Conservation (phyloP, 92 coral and sea anemone genomes). For the Actinernus sp. region DNA sequence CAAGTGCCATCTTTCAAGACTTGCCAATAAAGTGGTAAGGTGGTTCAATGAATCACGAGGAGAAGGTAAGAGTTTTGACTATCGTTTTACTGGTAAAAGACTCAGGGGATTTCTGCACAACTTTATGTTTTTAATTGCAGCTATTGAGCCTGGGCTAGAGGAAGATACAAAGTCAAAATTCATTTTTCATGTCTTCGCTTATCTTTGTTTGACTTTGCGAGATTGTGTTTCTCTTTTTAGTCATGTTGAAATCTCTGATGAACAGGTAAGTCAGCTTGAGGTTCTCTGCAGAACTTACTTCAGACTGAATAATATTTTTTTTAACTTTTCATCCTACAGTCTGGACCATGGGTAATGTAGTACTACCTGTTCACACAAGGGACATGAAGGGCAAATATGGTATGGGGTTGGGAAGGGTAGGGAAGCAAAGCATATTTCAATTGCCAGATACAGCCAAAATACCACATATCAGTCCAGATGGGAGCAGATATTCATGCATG, state of each 20-base stretch:
- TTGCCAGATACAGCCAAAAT: no score
- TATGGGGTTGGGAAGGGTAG: constrained; percentile 51
- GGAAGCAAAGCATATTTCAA: no score
- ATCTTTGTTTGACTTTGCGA: constrained; percentile 34
- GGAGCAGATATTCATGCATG: constrained; percentile 53
- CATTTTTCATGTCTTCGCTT: constrained; percentile 38
- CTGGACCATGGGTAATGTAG: constrained; percentile 40
- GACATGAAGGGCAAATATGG: constrained; percentile 43
- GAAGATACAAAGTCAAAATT: constrained; percentile 22
- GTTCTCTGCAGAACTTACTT: constrained; percentile 15
- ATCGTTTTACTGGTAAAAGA: constrained; percentile 49
- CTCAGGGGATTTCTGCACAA: constrained; percentile 33
- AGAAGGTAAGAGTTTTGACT: constrained; percentile 20
- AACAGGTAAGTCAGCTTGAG: constrained; percentile 26
- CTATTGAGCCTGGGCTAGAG: constrained; percentile 22
- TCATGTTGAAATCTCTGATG: constrained; percentile 13
- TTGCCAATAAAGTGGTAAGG: constrained; percentile 13
- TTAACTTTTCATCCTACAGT: constrained; percentile 27
- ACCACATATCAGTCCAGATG: constrained; percentile 11
- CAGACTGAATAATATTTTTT: constrained; percentile 11
- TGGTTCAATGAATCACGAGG: constrained; percentile 14
- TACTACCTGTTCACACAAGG: constrained; percentile 40
- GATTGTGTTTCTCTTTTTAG: constrained; percentile 60
- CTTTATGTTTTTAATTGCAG: constrained; percentile 35
- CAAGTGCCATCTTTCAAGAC: constrained; percentile 6